Base-by-base conservation (phyloP, 1,140 invertebrate species). In the Heliconius hermathena region DNA sequence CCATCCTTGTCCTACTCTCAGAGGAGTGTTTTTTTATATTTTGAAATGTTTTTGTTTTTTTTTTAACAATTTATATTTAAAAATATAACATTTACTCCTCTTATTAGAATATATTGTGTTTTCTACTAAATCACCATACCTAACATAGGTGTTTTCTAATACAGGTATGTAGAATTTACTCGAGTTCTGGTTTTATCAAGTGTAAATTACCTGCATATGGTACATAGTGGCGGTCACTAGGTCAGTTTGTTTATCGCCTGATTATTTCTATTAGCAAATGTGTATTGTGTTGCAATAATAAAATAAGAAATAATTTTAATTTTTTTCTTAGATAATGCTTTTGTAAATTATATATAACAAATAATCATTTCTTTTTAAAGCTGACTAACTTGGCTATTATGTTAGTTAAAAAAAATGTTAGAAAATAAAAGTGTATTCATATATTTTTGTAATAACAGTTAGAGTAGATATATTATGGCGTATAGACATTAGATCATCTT, bases 231-330 rank as follows among this genome's bases (percentile, higher is more conserved):
- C 41, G 41, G 41, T 46, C 41, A 46, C n/a, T 57, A 22, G 54
- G 54, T 57, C 54, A 57, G 54, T 57, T 57, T 57, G n/a, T 57
- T 66, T 66, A 29, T 26, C 60, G 60, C 60, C 60, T 66, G 60
- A 66, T 29, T 26, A 66, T 66, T 66, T 66, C 9, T 66, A 66
- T 4, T 26, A 66, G 60, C 60, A 66, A 66, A 66, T n/a, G 11
- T 26, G 60, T 66, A 26, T 6, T 66, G 0, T 66, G 22, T 66
- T 26, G 22, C 3, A 66, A 29, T 66, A 29, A n/a, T 36, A 36
- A 36, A 36, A 36, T 6, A 4, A 33, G 11, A 41, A 41, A 11
- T 41, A 11, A 41, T 13, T 41, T 41, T 13, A 38, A 38, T 13
- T 13, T 41, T 11, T 11, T 41, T 38, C 8, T 38, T 13, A 41